Conservation (phyloP, 2,113 vertebrate genomes). For the Sardina pilchardus region DNA sequence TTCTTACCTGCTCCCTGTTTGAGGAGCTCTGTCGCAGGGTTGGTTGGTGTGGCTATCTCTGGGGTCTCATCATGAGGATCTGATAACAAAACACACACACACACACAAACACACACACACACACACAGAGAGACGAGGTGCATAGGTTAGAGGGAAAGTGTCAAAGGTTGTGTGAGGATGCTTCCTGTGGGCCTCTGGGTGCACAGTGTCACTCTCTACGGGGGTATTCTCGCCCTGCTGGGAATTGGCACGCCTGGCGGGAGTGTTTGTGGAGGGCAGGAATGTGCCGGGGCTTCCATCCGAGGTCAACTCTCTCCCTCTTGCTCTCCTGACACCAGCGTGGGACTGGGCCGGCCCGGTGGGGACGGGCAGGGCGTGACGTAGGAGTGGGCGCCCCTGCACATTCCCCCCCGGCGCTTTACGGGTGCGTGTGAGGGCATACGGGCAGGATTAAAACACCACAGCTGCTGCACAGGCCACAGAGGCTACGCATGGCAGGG, state of each 20-base stretch:
- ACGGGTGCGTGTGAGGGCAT: neutral
- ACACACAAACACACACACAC: neutral
- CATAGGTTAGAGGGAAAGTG: neutral
- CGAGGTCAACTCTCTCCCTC: neutral
- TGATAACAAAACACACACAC: slow-evolving; percentile 56
- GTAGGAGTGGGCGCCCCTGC: neutral
- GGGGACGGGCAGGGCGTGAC: neutral
- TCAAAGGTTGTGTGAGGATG: neutral
- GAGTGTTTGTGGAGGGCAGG: slow-evolving; percentile 14
- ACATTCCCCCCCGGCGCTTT: neutral
- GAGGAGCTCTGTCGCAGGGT: slow-evolving; percentile 80
- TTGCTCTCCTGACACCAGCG: slow-evolving; percentile 25
- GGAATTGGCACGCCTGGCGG: slow-evolving; percentile 3
- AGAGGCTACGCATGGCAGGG: neutral
- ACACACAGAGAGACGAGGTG: neutral
- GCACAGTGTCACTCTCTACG: neutral
- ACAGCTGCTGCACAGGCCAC: neutral
- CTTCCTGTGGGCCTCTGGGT: neutral
- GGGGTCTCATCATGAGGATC: slow-evolving; percentile 88
- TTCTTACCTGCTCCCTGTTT: slow-evolving; percentile 94
- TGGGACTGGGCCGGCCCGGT: slow-evolving; percentile 29
- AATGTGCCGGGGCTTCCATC: neutral
- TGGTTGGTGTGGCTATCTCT: slow-evolving; percentile 73
- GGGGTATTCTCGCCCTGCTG: slow-evolving; percentile 28
- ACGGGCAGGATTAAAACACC: neutral